phyloP scores from a whole-genome alignment of 2,113 vertebrate genomes.

The Gobius niger region DNA sequence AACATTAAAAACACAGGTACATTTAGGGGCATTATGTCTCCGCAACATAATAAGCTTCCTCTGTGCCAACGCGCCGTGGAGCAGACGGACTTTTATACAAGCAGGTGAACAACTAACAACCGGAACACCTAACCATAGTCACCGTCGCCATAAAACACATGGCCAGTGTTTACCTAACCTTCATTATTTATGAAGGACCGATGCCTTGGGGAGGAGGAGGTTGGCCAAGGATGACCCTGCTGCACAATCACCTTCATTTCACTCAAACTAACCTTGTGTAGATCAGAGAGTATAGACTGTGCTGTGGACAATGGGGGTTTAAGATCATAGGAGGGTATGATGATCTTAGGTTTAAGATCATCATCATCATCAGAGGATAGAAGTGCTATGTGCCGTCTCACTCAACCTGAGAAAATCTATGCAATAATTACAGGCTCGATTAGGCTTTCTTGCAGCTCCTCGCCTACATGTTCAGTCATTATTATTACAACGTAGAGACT shows the following conservation, averaged over 20 bases:
- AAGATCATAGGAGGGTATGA: neutral
- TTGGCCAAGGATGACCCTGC: neutral
- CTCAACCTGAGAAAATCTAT: neutral
- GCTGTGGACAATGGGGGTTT: neutral
- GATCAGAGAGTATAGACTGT: neutral
- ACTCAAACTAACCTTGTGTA: neutral
- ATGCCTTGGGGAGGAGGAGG: conserved; percentile 5
- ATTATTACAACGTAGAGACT: no score
- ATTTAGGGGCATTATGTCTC: no score
- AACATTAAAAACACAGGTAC: no score
- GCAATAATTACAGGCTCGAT: neutral
- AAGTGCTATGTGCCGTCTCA: neutral
- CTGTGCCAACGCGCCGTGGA: neutral
- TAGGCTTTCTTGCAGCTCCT: neutral
- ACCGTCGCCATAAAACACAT: neutral
- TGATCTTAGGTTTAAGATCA: neutral
- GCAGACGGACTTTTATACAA: neutral
- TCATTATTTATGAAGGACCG: neutral
- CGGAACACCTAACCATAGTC: neutral
- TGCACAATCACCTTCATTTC: conserved; percentile 1
- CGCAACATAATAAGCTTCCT: no score
- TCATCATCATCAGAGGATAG: no score
- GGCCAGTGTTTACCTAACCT: neutral
- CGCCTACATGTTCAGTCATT: no score
- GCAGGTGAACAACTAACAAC: neutral